A percentile compares a stretch with the other conserved stretches of the same genome.
phyloP scores from a whole-genome alignment of 2,113 vertebrate species.

The Tetraodon nigroviridis region DNA sequence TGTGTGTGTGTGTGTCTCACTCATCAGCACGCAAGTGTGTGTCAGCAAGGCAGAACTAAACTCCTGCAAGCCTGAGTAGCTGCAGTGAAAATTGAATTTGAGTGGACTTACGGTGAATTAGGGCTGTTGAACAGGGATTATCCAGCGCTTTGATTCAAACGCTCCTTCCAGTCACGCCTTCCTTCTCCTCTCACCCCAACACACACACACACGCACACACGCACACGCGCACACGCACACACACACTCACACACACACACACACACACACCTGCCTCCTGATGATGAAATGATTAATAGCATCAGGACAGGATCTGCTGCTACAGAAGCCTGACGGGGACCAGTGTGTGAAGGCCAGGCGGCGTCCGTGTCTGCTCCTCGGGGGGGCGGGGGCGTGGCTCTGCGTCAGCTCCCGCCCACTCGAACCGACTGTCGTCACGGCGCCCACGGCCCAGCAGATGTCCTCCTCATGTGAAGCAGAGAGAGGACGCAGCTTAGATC shows the following conservation, averaged over 20 bases:
- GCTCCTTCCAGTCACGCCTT: too few relatives aligned
- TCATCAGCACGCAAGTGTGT: constrained; percentile 20
- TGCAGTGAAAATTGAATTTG: constrained; percentile 20
- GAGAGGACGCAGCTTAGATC: constrained; percentile 44
- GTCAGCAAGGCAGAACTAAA: constrained; percentile 50
- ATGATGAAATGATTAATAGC: too few relatives aligned
- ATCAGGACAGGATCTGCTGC: too few relatives aligned
- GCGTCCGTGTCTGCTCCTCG: too few relatives aligned
- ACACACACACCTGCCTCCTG: too few relatives aligned
- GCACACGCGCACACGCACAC: too few relatives aligned
- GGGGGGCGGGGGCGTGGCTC: too few relatives aligned
- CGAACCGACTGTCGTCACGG: constrained; percentile 12
- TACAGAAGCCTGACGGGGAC: too few relatives aligned
- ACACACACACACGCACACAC: too few relatives aligned
- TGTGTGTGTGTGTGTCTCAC: constrained; percentile 13
- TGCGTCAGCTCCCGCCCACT: neutral
- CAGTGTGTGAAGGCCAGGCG: too few relatives aligned
- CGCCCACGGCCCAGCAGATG: constrained; percentile 53
- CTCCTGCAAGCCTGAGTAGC: constrained; percentile 23
- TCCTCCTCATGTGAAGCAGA: constrained; percentile 50
- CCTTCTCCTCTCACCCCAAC: too few relatives aligned
- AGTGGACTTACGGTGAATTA: constrained; percentile 40
- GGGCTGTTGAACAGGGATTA: constrained; percentile 36
- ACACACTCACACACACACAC: too few relatives aligned
- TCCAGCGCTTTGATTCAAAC: neutral